Percentiles rank a stretch among this genome's conserved stretches.
Evolutionary conservation across 2,113 vertebrate genomes (phyloP).

Genomic region (Pteropus alecto): DNA sequence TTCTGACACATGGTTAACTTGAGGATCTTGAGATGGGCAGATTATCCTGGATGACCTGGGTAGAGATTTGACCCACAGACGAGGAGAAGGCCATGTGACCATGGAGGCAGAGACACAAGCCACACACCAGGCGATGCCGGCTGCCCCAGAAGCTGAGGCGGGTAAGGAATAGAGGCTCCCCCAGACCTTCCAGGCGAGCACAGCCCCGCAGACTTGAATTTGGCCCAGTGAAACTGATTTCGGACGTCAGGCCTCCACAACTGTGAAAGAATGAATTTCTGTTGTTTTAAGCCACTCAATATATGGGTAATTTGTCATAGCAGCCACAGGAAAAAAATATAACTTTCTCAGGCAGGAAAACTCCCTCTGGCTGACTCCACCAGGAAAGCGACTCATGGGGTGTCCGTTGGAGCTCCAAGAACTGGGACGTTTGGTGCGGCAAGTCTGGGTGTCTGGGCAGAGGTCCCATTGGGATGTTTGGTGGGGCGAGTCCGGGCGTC

Average conservation of each 20-base stretch:
- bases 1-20: background rate
- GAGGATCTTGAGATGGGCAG: background rate
- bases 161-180: accelerated
- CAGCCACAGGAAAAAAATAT: background rate
- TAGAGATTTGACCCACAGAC: accelerated
- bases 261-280: background rate
- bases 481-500: accelerated
- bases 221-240: background rate
- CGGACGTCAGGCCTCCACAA: background rate
- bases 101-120: accelerated
- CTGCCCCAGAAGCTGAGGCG: background rate
- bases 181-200: accelerated
- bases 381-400: accelerated
- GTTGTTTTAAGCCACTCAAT: background rate
- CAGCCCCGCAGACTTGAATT: background rate
- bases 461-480: accelerated
- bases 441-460: accelerated
- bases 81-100: accelerated
- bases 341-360: background rate
- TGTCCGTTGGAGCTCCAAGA: accelerated
- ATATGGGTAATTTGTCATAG: background rate
- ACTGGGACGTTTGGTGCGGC: accelerated
- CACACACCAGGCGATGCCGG: accelerated
- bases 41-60: no score
- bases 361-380: accelerated